phyloP scores from a whole-genome alignment of 2,797 vertebrate species.

The Hoplostethus mediterraneus region DNA sequence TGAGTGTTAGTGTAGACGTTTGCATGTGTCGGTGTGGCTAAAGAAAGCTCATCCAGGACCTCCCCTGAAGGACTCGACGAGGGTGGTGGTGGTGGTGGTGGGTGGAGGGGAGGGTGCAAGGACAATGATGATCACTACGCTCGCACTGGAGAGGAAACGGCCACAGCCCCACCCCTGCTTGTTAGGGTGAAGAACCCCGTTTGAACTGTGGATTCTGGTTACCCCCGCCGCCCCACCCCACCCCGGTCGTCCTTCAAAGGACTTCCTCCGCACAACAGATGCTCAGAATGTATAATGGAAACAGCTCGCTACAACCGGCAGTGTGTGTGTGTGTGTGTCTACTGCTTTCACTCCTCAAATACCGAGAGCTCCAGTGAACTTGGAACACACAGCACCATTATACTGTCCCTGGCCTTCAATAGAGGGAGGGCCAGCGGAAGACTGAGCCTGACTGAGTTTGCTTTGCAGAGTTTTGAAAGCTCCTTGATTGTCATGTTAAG shows the following conservation, averaged over 20 bases:
- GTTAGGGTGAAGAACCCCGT: conserved; percentile 66
- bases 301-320: conserved; percentile 44
- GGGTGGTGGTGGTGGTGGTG: no score
- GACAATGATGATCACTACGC: conserved; percentile 26
- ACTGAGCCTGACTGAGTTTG: conserved; percentile 34
- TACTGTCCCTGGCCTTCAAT: conserved; percentile 40
- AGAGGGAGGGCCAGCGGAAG: conserved; percentile 32
- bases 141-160: conserved; percentile 25
- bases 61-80: conserved; percentile 39
- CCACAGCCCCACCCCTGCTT: conserved; percentile 43
- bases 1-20: conserved; percentile 75
- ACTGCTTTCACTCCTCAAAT: conserved; percentile 58
- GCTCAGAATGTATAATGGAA: conserved; percentile 78
- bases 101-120: conserved; percentile 1
- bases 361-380: conserved; percentile 55
- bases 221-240: conserved; percentile 11
- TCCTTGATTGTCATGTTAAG: conserved; percentile 25
- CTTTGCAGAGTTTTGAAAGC: conserved; percentile 28
- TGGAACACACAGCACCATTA: conserved; percentile 62
- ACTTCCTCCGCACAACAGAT: conserved; percentile 79
- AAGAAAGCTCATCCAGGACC: conserved; percentile 38
- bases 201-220: conserved; percentile 74
- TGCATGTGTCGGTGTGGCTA: conserved; percentile 68
- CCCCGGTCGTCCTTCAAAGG: conserved; percentile 72
- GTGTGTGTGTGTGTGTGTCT: conserved; percentile 55